These are phyloP conservation scores for Labeo calbasu DNA, from an alignment of 2,797 vertebrate genomes.

Conservation along the genomic window DNA sequence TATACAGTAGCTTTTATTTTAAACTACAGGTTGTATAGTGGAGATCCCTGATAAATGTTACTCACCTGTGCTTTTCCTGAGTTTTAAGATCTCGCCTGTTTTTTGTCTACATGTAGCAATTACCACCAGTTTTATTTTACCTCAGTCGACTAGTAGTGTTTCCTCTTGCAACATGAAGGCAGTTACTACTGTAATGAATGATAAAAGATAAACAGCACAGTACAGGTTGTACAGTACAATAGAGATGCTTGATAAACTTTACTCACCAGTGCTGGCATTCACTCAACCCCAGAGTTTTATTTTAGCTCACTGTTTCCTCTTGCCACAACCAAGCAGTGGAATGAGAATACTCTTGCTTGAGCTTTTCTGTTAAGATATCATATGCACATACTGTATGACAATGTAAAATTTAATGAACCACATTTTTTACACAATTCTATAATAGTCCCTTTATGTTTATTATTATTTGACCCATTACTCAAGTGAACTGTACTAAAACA, in stretches of 20 bases:
- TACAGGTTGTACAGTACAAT: too few species aligned
- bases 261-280: too few species aligned
- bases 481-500: not conserved
- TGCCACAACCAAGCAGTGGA: not conserved
- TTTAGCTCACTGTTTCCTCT: not conserved
- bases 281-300: too few species aligned
- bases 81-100: not conserved
- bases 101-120: too few species aligned
- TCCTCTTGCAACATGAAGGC: too few species aligned
- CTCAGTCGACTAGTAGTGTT: not conserved
- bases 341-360: not conserved
- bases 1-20: not conserved
- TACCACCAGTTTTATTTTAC: not conserved
- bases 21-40: not conserved
- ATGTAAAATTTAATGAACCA: not conserved
- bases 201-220: too few species aligned
- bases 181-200: too few species aligned
- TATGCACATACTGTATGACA: not conserved
- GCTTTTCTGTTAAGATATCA: not conserved
- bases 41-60: not conserved
- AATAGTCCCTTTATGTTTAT: not conserved
- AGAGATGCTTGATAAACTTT: too few species aligned
- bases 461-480: not conserved
- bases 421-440: not conserved
- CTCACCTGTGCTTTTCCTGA: not conserved